These are phyloP conservation scores for Melieria omissa DNA, from an alignment of 2,888 invertebrate species.

Conservation along the genomic window DNA sequence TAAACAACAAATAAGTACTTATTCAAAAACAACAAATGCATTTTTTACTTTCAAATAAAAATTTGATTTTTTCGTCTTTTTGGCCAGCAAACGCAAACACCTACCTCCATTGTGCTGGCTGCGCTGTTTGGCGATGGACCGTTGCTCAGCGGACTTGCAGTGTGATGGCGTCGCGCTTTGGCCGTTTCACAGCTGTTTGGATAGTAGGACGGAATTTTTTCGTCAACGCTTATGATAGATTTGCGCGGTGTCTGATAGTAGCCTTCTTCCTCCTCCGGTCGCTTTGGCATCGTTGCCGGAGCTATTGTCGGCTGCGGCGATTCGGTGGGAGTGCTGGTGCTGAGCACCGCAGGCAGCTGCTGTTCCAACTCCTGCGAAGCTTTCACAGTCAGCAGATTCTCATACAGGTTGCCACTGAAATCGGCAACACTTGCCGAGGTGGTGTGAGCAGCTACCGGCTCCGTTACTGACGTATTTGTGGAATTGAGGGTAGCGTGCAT, in stretches of 20 bases:
- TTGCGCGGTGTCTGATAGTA: conserved; percentile 63
- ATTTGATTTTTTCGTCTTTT: too few relatives aligned
- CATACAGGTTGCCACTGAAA: conserved; percentile 58
- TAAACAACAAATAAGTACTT: neutral
- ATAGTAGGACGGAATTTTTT: conserved; percentile 66
- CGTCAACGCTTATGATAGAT: conserved; percentile 64
- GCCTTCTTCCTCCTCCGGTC: conserved; percentile 49
- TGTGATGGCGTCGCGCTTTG: conserved; percentile 54
- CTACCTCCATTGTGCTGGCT: conserved; percentile 39
- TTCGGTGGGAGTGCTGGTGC: conserved; percentile 63
- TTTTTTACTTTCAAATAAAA: conserved; percentile 4
- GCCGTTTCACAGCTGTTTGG: conserved; percentile 64
- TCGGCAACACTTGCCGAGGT: conserved; percentile 23
- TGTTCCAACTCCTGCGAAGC: conserved; percentile 58
- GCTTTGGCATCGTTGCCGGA: neutral
- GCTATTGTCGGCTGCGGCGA: conserved; percentile 25
- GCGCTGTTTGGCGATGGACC: conserved; percentile 15
- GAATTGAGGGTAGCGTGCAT: conserved; percentile 50
- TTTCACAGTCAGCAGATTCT: conserved; percentile 59
- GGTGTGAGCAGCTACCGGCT: conserved; percentile 1
- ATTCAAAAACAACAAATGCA: conserved; percentile 5
- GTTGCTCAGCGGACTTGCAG: conserved; percentile 45
- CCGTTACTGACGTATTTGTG: conserved; percentile 18
- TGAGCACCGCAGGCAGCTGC: conserved; percentile 44
- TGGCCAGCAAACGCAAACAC: too few relatives aligned